Evolutionary conservation across 2,888 invertebrate species (phyloP).

Genomic region (Brachyopa scutellaris): DNA sequence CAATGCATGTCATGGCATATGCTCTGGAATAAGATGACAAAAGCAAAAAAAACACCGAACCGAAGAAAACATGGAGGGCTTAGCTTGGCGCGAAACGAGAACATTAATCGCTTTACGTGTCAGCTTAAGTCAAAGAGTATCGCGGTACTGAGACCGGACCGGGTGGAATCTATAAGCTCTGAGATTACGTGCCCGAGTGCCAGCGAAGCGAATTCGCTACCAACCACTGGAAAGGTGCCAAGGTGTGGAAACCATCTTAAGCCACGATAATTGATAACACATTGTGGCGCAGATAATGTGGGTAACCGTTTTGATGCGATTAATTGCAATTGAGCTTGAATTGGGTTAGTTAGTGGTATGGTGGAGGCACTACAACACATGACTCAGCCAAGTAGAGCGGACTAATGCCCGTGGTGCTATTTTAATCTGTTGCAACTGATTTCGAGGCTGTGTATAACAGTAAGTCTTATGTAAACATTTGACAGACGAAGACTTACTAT

Average conservation of each 20-base stretch:
- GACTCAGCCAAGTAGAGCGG: too few species aligned
- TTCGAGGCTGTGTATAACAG: slow-evolving; percentile 1
- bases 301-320: slow-evolving; percentile 67
- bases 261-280: slow-evolving; percentile 70
- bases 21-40: slow-evolving; percentile 18
- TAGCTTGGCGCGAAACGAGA: slow-evolving; percentile 43
- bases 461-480: slow-evolving; percentile 26
- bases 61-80: slow-evolving; percentile 21
- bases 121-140: slow-evolving; percentile 68
- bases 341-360: slow-evolving; percentile 60
- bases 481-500: neutral
- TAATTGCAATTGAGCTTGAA: slow-evolving; percentile 71
- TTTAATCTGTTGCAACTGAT: slow-evolving; percentile 46
- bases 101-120: slow-evolving; percentile 70
- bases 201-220: slow-evolving; percentile 56
- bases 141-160: slow-evolving; percentile 27
- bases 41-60: slow-evolving; percentile 9
- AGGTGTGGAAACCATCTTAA: slow-evolving; percentile 70
- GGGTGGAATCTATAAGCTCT: slow-evolving; percentile 45
- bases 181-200: slow-evolving; percentile 48
- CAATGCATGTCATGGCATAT: slow-evolving; percentile 39
- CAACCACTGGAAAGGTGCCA: slow-evolving; percentile 60
- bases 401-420: slow-evolving; percentile 23
- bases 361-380: neutral
- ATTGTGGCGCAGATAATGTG: slow-evolving; percentile 55